Evolutionary conservation across 30 jellyfish, hydroid and myxozoan genomes (phyloP).

Genomic region (Pelagia noctiluca): DNA sequence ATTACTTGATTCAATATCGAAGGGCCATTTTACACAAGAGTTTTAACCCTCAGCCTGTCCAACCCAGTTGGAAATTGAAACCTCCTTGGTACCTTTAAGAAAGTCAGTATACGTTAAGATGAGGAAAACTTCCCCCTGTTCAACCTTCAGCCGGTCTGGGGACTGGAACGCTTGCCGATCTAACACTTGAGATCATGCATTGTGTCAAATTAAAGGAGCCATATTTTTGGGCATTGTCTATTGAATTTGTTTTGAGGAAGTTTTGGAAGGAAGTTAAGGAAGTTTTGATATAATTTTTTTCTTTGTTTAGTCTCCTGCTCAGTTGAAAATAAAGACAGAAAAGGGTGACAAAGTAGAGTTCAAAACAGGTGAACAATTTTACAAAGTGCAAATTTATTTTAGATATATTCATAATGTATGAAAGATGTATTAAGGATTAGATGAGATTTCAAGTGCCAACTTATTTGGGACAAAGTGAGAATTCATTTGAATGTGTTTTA

Average conservation of each 20-base stretch:
- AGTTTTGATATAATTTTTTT: neutral
- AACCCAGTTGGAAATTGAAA: neutral
- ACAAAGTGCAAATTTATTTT: too few species aligned
- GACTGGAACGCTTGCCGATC: neutral
- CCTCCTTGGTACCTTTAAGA: neutral
- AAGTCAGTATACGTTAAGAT: neutral
- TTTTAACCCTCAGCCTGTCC: neutral
- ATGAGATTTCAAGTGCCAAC: too few species aligned
- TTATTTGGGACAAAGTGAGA: too few species aligned
- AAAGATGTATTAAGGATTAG: too few species aligned
- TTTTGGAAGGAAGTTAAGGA: neutral
- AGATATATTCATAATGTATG: too few species aligned
- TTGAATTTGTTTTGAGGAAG: neutral
- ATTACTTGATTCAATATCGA: too few species aligned
- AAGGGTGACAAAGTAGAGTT: constrained; percentile 79
- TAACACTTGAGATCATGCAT: too few species aligned
- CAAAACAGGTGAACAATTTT: constrained; percentile 60
- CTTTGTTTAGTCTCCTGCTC: constrained; percentile 65
- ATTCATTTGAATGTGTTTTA: too few species aligned
- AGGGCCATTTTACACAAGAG: too few species aligned
- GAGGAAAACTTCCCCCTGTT: neutral
- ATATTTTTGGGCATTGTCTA: neutral
- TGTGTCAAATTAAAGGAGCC: too few species aligned
- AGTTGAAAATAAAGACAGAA: constrained; percentile 81
- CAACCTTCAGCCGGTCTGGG: neutral